A percentile compares a stretch with the other conserved stretches of the same genome.
phyloP scores from a whole-genome alignment of 2,113 vertebrate species.

The Danio rerio region GRCz12tu NC_133190.1:27008501-27009000 shows the following conservation, averaged over 20 bases:
- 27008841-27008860: no score
- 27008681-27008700: neutral
- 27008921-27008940: no score
- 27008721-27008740: neutral
- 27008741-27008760: slow-evolving; percentile 9
- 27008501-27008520: neutral
- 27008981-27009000: no score
- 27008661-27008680: neutral
- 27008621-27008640: slow-evolving; percentile 38
- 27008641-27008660: no score
- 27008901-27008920: no score
- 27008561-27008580: neutral
- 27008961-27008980: no score
- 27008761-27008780: neutral
- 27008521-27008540: slow-evolving; percentile 21
- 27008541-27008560: neutral
- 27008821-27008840: neutral
- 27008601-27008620: slow-evolving; percentile 22
- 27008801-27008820: neutral
- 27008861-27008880: no score
- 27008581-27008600: slow-evolving; percentile 14
- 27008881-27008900: no score
- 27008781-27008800: neutral
- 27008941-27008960: no score
- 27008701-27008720: neutral